Evolutionary conservation across 2,797 vertebrate genomes (phyloP).

Genomic region (Enteromius thamalakanensis): DNA sequence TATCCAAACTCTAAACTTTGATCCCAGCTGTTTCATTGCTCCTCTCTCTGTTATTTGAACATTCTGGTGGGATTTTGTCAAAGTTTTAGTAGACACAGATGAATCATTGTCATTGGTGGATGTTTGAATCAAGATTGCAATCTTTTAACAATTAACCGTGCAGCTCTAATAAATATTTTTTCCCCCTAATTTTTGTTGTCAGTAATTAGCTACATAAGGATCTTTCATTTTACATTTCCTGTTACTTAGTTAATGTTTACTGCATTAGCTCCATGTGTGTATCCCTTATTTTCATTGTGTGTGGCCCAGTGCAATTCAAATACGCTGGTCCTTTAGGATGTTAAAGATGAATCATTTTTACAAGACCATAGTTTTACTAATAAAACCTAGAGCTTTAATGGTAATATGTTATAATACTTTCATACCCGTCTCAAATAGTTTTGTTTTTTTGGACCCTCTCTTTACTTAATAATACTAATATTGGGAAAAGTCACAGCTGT

Average conservation of each 20-base stretch:
- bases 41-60: too few species aligned
- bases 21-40: too few species aligned
- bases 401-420: neutral
- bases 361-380: neutral
- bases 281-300: neutral
- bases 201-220: neutral
- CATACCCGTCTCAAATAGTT: neutral
- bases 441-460: neutral
- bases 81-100: too few species aligned
- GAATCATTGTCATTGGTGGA: too few species aligned
- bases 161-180: too few species aligned
- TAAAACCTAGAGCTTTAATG: neutral
- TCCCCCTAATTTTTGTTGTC: neutral
- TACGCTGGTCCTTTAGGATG: neutral
- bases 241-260: neutral
- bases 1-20: too few species aligned
- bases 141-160: too few species aligned
- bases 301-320: neutral
- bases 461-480: constrained; percentile 60
- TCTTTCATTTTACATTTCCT: neutral
- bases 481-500: constrained; percentile 48
- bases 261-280: neutral
- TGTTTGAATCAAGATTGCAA: too few species aligned
- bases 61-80: too few species aligned
- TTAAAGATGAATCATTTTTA: neutral